These are phyloP conservation scores for Zygogramma bicolorata DNA, from an alignment of 2,888 invertebrate genomes.

Conservation along the genomic window DNA sequence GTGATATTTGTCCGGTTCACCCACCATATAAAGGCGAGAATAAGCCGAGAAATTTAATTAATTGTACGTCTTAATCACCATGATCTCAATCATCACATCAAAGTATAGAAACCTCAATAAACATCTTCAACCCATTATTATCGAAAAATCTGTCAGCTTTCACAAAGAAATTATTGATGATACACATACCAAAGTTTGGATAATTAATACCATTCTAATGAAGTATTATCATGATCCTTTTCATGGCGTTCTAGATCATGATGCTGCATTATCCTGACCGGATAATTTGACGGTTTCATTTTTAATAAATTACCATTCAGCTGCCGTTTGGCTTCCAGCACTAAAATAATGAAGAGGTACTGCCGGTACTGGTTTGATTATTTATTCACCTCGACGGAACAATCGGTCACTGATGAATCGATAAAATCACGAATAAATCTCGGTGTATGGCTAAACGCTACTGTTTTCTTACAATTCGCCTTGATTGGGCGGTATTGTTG, in stretches of 20 bases:
- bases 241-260: slow-evolving; percentile 18
- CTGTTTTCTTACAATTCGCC: slow-evolving; percentile 28
- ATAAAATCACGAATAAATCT: slow-evolving; percentile 34
- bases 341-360: slow-evolving; percentile 39
- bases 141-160: slow-evolving; percentile 20
- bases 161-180: slow-evolving; percentile 24
- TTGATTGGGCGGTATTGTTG: slow-evolving; percentile 22
- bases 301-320: slow-evolving; percentile 36
- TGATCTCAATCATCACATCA: background rate
- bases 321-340: slow-evolving; percentile 38
- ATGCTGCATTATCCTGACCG: slow-evolving; percentile 8
- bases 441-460: slow-evolving; percentile 26
- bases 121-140: background rate
- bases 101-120: background rate
- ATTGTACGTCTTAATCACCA: background rate
- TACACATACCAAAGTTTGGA: slow-evolving; percentile 11
- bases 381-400: slow-evolving; percentile 26
- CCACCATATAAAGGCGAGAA: background rate
- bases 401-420: slow-evolving; percentile 37
- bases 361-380: slow-evolving; percentile 22
- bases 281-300: slow-evolving; percentile 36
- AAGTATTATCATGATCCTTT: slow-evolving; percentile 21
- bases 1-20: no score
- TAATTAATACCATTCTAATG: slow-evolving; percentile 23
- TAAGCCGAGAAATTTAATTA: background rate